These are phyloP conservation scores for Drosophila truncata DNA, from an alignment of 1,140 invertebrate species.

Conservation along the genomic window DNA sequence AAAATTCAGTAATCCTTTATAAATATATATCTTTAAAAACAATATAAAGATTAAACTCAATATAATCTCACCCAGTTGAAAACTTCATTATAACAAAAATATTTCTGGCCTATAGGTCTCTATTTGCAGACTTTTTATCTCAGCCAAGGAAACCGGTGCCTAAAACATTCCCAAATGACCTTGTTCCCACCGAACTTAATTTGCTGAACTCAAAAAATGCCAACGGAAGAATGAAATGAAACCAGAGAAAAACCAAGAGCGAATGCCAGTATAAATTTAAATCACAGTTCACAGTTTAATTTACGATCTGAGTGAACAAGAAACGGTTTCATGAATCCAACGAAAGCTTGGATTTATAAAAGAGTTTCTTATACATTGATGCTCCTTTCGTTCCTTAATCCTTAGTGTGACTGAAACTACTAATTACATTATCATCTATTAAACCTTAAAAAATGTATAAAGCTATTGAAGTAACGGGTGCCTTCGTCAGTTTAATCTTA, in stretches of 20 bases:
- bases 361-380: neutral
- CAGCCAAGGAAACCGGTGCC: neutral
- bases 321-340: too few relatives aligned
- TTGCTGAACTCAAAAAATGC: neutral
- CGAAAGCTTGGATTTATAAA: neutral
- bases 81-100: neutral
- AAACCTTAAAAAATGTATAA: too few relatives aligned
- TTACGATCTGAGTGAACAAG: neutral
- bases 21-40: too few relatives aligned
- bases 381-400: neutral
- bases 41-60: too few relatives aligned
- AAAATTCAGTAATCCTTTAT: too few relatives aligned
- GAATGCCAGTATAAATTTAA: neutral
- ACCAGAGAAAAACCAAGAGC: neutral
- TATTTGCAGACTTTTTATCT: neutral
- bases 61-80: too few relatives aligned
- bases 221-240: neutral
- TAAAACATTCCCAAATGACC: neutral
- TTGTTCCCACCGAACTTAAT: slow-evolving; percentile 7
- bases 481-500: too few relatives aligned
- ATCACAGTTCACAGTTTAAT: neutral
- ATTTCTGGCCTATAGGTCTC: neutral
- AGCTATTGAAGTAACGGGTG: neutral
- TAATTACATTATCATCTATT: too few relatives aligned
- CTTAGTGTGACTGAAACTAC: neutral